Conservation (phyloP, 2,888 invertebrate genomes). For the Cacoxenus indagator region DNA sequence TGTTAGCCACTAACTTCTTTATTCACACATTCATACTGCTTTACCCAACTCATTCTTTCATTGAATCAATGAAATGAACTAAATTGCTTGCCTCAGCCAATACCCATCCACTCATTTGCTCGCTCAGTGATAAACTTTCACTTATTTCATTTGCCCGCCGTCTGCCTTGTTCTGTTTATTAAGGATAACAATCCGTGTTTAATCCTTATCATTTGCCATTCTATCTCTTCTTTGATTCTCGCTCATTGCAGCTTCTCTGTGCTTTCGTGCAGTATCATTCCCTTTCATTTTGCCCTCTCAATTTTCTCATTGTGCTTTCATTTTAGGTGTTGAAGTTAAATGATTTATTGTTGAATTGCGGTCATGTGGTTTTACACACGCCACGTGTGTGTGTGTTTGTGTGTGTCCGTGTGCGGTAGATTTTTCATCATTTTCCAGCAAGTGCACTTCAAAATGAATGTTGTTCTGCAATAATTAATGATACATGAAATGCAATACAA, state of each 20-base stretch:
- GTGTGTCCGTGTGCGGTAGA: background rate
- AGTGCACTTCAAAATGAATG: background rate
- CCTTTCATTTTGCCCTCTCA: slow-evolving; percentile 1
- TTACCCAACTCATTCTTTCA: too few relatives aligned
- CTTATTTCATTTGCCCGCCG: slow-evolving; percentile 29
- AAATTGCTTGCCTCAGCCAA: too few relatives aligned
- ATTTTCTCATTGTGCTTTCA: slow-evolving; percentile 21
- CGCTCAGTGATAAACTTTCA: too few relatives aligned
- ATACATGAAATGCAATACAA: background rate
- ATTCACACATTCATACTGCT: too few relatives aligned
- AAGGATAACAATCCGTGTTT: too few relatives aligned
- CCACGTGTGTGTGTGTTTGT: background rate
- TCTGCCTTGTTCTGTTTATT: slow-evolving; percentile 37
- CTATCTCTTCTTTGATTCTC: background rate
- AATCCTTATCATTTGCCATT: slow-evolving; percentile 50
- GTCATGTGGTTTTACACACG: background rate
- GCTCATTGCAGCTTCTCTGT: too few relatives aligned
- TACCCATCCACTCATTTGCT: too few relatives aligned
- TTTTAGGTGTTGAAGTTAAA: slow-evolving; percentile 40
- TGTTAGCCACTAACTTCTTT: too few relatives aligned
- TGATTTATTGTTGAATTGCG: slow-evolving; percentile 48
- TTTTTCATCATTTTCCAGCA: background rate
- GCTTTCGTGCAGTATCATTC: slow-evolving; percentile 11
- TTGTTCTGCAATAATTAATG: background rate
- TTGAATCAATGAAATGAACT: too few relatives aligned